phyloP scores from a whole-genome alignment of 2,797 vertebrate species.

The Halcyon smyrnensis region DNA sequence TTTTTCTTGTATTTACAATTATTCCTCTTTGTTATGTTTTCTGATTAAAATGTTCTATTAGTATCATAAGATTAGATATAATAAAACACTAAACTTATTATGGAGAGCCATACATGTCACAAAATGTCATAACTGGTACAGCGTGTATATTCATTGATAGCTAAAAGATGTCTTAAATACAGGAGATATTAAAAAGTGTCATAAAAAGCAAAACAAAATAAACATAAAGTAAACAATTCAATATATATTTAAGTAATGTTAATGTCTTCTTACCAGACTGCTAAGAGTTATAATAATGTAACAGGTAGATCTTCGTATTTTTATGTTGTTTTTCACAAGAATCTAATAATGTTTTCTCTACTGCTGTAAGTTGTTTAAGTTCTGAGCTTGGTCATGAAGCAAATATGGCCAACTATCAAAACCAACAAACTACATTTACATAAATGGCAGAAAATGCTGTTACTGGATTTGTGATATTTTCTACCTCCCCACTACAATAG shows the following conservation, averaged over 20 bases:
- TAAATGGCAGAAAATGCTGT: background rate
- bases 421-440: background rate
- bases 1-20: background rate
- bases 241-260: background rate
- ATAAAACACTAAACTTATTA: background rate
- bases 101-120: background rate
- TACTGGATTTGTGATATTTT: background rate
- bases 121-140: background rate
- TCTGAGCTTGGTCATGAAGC: background rate
- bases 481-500: background rate
- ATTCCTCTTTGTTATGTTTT: background rate
- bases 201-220: background rate
- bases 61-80: background rate
- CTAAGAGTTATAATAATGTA: background rate
- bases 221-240: background rate
- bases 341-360: background rate
- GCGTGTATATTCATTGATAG: background rate
- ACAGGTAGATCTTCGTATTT: background rate
- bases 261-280: background rate
- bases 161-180: background rate
- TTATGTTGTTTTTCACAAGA: background rate
- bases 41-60: background rate
- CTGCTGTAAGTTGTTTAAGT: background rate
- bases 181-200: background rate
- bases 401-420: background rate